These are phyloP conservation scores for Arge pagana DNA, from an alignment of 2,888 invertebrate genomes.

Conservation along the genomic window DNA sequence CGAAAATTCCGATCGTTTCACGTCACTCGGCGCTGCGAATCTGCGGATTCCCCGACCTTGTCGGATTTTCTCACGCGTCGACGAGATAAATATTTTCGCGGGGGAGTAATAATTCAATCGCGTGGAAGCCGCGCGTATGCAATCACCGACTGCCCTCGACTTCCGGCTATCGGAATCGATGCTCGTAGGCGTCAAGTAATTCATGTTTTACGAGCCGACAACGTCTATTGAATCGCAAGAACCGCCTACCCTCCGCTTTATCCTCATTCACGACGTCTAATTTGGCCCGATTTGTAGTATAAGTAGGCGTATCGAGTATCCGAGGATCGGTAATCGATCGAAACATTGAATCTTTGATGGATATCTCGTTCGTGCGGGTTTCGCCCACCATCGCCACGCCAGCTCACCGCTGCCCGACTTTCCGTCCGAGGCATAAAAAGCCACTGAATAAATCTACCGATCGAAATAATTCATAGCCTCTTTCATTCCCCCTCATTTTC, in stretches of 20 bases:
- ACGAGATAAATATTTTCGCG: too few species aligned
- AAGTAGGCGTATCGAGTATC: constrained; percentile 20
- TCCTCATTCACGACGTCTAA: constrained; percentile 17
- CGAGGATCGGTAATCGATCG: constrained; percentile 17
- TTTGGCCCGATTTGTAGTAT: constrained; percentile 21
- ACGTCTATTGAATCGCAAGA: constrained; percentile 13
- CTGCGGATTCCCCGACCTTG: too few species aligned
- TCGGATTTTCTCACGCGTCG: too few species aligned
- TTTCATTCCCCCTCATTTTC: not conserved
- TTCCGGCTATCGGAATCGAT: too few species aligned
- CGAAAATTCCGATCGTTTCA: too few species aligned
- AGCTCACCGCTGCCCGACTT: not conserved
- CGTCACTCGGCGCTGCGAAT: too few species aligned
- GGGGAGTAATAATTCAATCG: constrained; percentile 7
- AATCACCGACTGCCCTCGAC: too few species aligned
- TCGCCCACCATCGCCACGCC: too few species aligned
- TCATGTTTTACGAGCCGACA: constrained; percentile 18
- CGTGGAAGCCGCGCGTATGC: constrained; percentile 8
- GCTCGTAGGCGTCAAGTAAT: constrained; percentile 17
- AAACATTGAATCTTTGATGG: constrained; percentile 17
- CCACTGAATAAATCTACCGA: constrained; percentile 14
- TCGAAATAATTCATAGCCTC: constrained; percentile 17
- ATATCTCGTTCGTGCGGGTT: constrained; percentile 5
- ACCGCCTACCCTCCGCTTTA: constrained; percentile 16
- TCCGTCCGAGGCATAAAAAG: constrained; percentile 2